A percentile compares a stretch with the other conserved stretches of the same genome.
Conservation (phyloP, 1,140 invertebrate genomes). For the silkworm (Bombyx mori) region ASM3026992v2 NC_085112.1:15667501-15668000, state of each 20-base stretch:
- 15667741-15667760: constrained; percentile 33
- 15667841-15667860: constrained; percentile 20
- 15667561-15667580: constrained; percentile 75
- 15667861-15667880: constrained; percentile 85
- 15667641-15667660: constrained; percentile 74
- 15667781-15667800: constrained; percentile 28
- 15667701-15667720: constrained; percentile 45
- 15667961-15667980: constrained; percentile 69
- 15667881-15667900: constrained; percentile 87
- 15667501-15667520: constrained; percentile 74
- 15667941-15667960: constrained; percentile 58
- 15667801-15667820: constrained; percentile 19
- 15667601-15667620: constrained; percentile 71
- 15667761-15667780: constrained; percentile 39
- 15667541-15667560: constrained; percentile 73
- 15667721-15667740: constrained; percentile 34
- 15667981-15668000: constrained; percentile 80
- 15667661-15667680: constrained; percentile 76
- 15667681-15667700: constrained; percentile 75
- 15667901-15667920: constrained; percentile 76
- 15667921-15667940: constrained; percentile 42
- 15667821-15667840: constrained; percentile 27
- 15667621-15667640: constrained; percentile 69
- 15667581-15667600: constrained; percentile 76
- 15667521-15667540: constrained; percentile 70